Evolutionary conservation across 2,888 invertebrate species (phyloP), one percentile per base, ranked within the genome.

Genomic region (Tribolium freemani): DNA sequence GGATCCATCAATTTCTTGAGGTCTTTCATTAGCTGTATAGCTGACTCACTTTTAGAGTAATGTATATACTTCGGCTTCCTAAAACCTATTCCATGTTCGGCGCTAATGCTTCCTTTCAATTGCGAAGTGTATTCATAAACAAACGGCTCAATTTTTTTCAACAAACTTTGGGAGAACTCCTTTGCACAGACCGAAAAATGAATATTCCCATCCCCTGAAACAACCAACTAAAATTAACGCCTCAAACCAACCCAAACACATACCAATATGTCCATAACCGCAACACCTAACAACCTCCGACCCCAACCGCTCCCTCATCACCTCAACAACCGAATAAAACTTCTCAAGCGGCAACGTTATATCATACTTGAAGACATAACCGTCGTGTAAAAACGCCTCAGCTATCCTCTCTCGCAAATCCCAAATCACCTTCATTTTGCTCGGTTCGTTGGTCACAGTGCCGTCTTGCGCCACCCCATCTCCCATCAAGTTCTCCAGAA

Each of bases 51-150:
- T 87, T 97, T 96, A 64, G 95, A 95, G 85, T 93, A 94, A 77
- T 92, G 91, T 64, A 98, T 90, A 86, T 92, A 96, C 79, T 94
- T 90, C 0, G 92, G 90, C 84, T 97, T 97, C 72, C 93, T 91
- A 83, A 96, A 95, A 0, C 98, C 99, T 38, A 99, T 92, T 0
- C 99, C 99, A 85, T 99, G 99, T 86, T 99, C 99, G 0, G 99
- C 98, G 84, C 98, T 98, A 0, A 96, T 89, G 79, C 98, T 98
- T 0, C 99, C 99, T 21, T 90, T 91, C 48, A 93, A 85, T 77
- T 92, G 89, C 0, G 93, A 89, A 0, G 96, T 94, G 88, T 94
- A 95, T 85, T 98, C 96, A 85, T 94, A 99, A 11, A 99, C 90
- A 84, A 91, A 98, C 0, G 98, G 98, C 84, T 99, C 98, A 70